Evolutionary conservation across 2,797 vertebrate species (phyloP), one percentile per base, ranked within the genome.

Genomic region (Tinamus major): DNA sequence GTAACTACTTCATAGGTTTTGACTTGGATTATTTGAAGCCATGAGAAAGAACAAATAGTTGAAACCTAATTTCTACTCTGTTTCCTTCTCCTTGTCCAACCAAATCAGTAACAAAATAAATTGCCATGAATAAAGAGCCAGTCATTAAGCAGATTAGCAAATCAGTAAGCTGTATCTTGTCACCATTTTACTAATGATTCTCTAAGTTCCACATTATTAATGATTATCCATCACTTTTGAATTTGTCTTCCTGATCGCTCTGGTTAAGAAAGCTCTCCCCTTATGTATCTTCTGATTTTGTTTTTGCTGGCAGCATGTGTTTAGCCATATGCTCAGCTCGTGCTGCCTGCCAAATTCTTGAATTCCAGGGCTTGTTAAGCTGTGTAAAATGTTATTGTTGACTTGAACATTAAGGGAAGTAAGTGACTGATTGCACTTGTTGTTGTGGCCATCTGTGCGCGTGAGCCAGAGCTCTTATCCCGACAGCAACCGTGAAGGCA

Each of bases 321-420:
- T 96, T 92, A 95, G 93, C 96, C 95, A 97, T 97, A 97, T 97
- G 95, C 83, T 97, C 89, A 33, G 83, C 87, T 95, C 91, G 72
- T 49, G 74, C 78, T 13, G 63, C 85, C 94, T 97, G 96, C 96
- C 96, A 97, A 95, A 93, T 95, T 95, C 95, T 91, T 92, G 80
- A 41, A 5, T 96, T 91, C 92, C 71, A 95, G 91, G 93, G 89
- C 95, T 96, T 93, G 94, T 96, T 97, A 92, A 94, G 93, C 94
- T 94, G 89, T 86, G 89, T 92, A 93, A 96, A 94, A 96, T 93
- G 87, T 96, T 96, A 95, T 95, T 97, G 94, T 94, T 95, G 94
- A 96, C 89, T 94, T 89, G 93, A 95, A 95, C 93, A 88, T 91
- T 96, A 95, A 85, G 92, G 95, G 95, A 96, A 94, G 95, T 94